phyloP scores from a whole-genome alignment of 1,140 invertebrate species.

The Musca vetustissima region DNA sequence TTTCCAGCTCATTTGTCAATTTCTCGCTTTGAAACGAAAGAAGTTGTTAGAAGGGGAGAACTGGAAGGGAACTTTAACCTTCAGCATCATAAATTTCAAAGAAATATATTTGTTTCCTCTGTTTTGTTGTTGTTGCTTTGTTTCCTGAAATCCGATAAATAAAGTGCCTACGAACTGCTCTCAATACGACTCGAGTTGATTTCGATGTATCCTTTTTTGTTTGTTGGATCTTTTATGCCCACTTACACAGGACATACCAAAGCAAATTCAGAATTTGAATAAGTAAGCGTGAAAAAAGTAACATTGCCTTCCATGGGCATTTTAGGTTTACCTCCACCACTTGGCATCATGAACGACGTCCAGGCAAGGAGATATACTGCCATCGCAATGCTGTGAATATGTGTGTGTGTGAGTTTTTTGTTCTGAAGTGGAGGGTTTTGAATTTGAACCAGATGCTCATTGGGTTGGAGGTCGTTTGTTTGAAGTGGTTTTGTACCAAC shows the following conservation, averaged over 20 bases:
- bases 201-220: no score
- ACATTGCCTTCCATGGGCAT: no score
- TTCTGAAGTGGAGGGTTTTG: not conserved
- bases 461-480: not conserved
- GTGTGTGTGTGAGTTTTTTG: not conserved
- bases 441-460: no score
- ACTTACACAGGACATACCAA: no score
- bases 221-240: no score
- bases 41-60: not conserved
- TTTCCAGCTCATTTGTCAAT: conserved; percentile 23
- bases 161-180: no score
- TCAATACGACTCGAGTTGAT: no score
- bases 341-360: not conserved
- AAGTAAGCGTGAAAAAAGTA: no score
- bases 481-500: conserved; percentile 6
- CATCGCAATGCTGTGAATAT: not conserved
- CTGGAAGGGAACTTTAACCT: conserved; percentile 10
- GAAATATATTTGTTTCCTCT: no score
- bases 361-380: not conserved
- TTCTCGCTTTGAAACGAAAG: not conserved
- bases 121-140: not conserved
- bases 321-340: no score
- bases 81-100: conserved; percentile 16
- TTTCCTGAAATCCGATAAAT: conserved; percentile 14
- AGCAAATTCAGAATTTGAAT: no score